These are phyloP conservation scores for Cheilosia pagana DNA, from an alignment of 2,888 invertebrate species.

Conservation along the genomic window DNA sequence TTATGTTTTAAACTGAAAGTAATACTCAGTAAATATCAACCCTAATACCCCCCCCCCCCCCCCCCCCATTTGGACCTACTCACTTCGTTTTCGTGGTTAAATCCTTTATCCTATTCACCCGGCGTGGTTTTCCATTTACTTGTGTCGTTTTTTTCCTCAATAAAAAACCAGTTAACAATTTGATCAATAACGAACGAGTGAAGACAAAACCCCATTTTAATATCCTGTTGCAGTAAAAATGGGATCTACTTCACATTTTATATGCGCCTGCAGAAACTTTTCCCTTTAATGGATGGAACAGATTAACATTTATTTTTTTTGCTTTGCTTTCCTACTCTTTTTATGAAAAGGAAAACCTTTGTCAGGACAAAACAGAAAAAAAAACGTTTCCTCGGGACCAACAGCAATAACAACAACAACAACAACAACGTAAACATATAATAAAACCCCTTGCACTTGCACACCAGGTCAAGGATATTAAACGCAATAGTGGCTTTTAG, in stretches of 20 bases:
- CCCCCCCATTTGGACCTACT: slow-evolving; percentile 21
- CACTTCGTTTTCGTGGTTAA: slow-evolving; percentile 21
- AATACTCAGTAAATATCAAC: too few relatives aligned
- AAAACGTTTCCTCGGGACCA: slow-evolving; percentile 33
- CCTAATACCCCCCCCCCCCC: too few relatives aligned
- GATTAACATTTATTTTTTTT: slow-evolving; percentile 24
- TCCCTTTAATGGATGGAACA: slow-evolving; percentile 30
- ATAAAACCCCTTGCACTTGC: slow-evolving; percentile 44
- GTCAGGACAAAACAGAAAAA: slow-evolving; percentile 8
- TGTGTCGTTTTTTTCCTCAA: slow-evolving; percentile 26
- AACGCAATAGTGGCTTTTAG: slow-evolving; percentile 34
- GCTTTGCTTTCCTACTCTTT: background rate
- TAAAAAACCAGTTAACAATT: slow-evolving; percentile 59
- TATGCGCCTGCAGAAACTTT: slow-evolving; percentile 28
- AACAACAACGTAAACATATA: slow-evolving; percentile 24
- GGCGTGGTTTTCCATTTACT: too few relatives aligned
- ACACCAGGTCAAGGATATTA: slow-evolving; percentile 65
- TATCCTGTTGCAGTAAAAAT: slow-evolving; percentile 39
- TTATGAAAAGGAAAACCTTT: slow-evolving; percentile 15
- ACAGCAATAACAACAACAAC: slow-evolving; percentile 16
- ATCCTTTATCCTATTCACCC: slow-evolving; percentile 26
- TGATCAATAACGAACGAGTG: slow-evolving; percentile 65
- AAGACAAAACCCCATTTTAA: slow-evolving; percentile 53
- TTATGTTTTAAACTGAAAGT: too few relatives aligned
- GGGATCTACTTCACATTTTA: slow-evolving; percentile 7